Percentiles rank a stretch among this genome's conserved stretches.
These are phyloP conservation scores for Pagrus major DNA, from an alignment of 2,113 vertebrate genomes.

Conservation along the genomic window DNA sequence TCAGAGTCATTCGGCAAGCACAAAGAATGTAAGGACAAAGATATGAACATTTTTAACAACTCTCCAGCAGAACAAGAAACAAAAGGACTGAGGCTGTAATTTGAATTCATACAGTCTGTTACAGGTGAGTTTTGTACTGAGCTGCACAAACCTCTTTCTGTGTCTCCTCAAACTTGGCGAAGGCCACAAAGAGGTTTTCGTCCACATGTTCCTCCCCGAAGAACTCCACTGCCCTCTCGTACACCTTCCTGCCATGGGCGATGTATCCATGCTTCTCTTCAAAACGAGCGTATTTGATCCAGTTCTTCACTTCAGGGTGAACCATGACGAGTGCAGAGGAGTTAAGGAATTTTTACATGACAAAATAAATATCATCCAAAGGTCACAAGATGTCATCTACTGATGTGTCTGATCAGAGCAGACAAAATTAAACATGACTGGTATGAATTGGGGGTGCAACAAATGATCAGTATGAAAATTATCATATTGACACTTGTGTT, in stretches of 20 bases:
- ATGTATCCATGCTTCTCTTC: slow-evolving; percentile 96
- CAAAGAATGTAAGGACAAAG: not conserved
- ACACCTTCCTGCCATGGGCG: slow-evolving; percentile 92
- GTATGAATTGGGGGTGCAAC: too few relatives aligned
- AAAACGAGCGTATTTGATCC: slow-evolving; percentile 98
- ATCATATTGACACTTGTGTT: too few relatives aligned
- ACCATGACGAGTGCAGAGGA: slow-evolving; percentile 90
- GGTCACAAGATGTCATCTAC: not conserved
- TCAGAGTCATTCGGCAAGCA: not conserved
- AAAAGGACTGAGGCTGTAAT: not conserved
- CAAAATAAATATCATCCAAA: not conserved
- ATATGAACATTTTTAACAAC: not conserved
- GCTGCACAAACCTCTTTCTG: slow-evolving; percentile 90
- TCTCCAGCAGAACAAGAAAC: not conserved
- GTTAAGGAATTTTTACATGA: slow-evolving; percentile 81
- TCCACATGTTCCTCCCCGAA: slow-evolving; percentile 95
- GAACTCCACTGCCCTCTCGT: slow-evolving; percentile 94
- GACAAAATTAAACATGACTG: too few relatives aligned
- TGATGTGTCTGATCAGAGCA: not conserved
- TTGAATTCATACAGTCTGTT: not conserved
- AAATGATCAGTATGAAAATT: too few relatives aligned
- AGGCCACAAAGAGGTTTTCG: slow-evolving; percentile 95
- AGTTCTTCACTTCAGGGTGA: slow-evolving; percentile 97
- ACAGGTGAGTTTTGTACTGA: not conserved
- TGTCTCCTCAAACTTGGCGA: slow-evolving; percentile 96